These are phyloP conservation scores for Hormaphis cornu DNA, from an alignment of 1,140 invertebrate species.

Conservation along the genomic window DNA sequence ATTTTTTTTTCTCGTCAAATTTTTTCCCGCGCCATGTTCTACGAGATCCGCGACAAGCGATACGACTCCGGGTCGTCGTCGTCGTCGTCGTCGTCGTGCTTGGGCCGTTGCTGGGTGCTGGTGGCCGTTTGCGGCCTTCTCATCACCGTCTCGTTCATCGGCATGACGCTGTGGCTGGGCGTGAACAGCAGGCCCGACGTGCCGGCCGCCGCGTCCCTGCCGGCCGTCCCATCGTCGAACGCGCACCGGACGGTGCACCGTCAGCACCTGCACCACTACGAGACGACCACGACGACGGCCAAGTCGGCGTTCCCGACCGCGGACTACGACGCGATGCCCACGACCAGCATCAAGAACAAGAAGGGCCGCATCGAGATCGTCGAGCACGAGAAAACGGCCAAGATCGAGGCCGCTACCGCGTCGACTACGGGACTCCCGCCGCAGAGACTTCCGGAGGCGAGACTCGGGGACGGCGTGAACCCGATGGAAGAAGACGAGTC, in stretches of 20 bases:
- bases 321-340: slow-evolving; percentile 27
- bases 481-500: slow-evolving; percentile 15
- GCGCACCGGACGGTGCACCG: neutral
- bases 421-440: neutral
- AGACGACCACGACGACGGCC: slow-evolving; percentile 8
- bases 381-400: slow-evolving; percentile 29
- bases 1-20: neutral
- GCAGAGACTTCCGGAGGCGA: neutral
- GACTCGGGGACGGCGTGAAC: slow-evolving; percentile 2
- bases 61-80: slow-evolving; percentile 29
- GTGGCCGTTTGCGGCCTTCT: slow-evolving; percentile 36
- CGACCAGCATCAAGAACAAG: slow-evolving; percentile 34
- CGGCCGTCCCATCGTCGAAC: neutral
- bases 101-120: slow-evolving; percentile 37
- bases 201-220: neutral
- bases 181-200: slow-evolving; percentile 30
- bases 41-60: slow-evolving; percentile 35
- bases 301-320: slow-evolving; percentile 17
- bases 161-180: slow-evolving; percentile 37
- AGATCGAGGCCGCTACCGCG: slow-evolving; percentile 14
- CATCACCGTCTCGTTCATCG: slow-evolving; percentile 37
- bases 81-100: neutral
- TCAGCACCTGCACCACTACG: slow-evolving; percentile 10
- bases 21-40: slow-evolving; percentile 18
- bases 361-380: slow-evolving; percentile 35